Percentiles rank a stretch among this genome's conserved stretches.
These are phyloP conservation scores for Cuniculus paca DNA, from an alignment of 2,797 vertebrate species.

Conservation along the genomic window DNA sequence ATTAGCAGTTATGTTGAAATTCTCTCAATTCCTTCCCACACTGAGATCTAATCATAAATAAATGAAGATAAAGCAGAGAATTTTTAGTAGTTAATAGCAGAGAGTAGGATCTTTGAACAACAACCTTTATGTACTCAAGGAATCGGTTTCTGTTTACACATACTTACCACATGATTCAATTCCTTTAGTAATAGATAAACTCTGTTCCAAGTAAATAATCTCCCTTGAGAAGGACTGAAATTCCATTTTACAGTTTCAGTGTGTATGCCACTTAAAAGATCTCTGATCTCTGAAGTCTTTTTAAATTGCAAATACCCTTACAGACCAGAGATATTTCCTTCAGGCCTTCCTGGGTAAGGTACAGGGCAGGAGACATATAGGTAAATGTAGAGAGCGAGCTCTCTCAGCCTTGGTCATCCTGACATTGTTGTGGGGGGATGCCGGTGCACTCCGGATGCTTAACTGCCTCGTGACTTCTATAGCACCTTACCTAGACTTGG, in stretches of 20 bases:
- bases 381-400: too few species aligned
- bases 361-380: not conserved
- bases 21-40: not conserved
- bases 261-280: not conserved
- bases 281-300: not conserved
- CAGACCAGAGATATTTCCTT: not conserved
- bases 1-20: not conserved
- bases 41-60: slow-evolving; percentile 29
- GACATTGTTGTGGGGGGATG: not conserved
- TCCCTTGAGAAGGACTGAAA: slow-evolving; percentile 22
- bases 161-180: not conserved
- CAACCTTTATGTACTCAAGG: not conserved
- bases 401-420: not conserved
- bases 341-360: not conserved
- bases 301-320: not conserved
- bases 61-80: not conserved
- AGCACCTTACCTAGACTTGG: not conserved
- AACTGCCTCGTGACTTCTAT: not conserved
- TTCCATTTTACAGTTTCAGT: not conserved
- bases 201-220: not conserved
- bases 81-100: not conserved
- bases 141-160: not conserved
- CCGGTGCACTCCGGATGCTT: not conserved
- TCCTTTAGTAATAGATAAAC: not conserved
- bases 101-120: not conserved